A percentile compares a stretch with the other conserved stretches of the same genome.
Conservation (phyloP, 2,888 invertebrate genomes). For the Agriopis aurantiaria region DNA sequence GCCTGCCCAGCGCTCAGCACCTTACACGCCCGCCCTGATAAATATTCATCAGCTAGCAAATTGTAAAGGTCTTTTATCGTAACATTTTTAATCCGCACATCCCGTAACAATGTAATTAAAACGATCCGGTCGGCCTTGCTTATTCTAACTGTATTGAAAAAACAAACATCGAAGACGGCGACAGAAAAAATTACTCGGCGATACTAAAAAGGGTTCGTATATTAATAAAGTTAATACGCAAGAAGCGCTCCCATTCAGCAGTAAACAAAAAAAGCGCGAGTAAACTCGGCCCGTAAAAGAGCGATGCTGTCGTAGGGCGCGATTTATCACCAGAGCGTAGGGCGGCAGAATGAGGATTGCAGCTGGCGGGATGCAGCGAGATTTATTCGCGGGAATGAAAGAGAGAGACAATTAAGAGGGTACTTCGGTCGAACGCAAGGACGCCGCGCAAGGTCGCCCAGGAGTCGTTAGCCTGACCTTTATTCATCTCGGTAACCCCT, state of each 20-base stretch:
- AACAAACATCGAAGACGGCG: slow-evolving; percentile 51
- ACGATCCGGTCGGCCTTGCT: slow-evolving; percentile 63
- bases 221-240: slow-evolving; percentile 72
- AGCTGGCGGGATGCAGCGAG: slow-evolving; percentile 51
- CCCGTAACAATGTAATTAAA: slow-evolving; percentile 73
- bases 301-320: slow-evolving; percentile 70
- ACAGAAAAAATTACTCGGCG: slow-evolving; percentile 56
- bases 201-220: slow-evolving; percentile 63
- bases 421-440: slow-evolving; percentile 74
- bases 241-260: slow-evolving; percentile 68
- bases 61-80: slow-evolving; percentile 71
- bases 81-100: slow-evolving; percentile 70
- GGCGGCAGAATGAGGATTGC: slow-evolving; percentile 53
- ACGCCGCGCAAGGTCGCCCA: slow-evolving; percentile 77
- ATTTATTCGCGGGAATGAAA: slow-evolving; percentile 53
- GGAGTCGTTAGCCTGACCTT: slow-evolving; percentile 64
- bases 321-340: slow-evolving; percentile 76
- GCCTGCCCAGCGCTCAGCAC: slow-evolving; percentile 48
- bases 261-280: slow-evolving; percentile 60
- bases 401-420: slow-evolving; percentile 58
- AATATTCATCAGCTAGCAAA: slow-evolving; percentile 78
- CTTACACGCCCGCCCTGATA: slow-evolving; percentile 62
- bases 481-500: slow-evolving; percentile 51
- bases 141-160: slow-evolving; percentile 64
- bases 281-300: slow-evolving; percentile 67